Evolutionary conservation across 2,113 vertebrate genomes (phyloP).

Genomic region (Centrocercus urophasianus): DNA sequence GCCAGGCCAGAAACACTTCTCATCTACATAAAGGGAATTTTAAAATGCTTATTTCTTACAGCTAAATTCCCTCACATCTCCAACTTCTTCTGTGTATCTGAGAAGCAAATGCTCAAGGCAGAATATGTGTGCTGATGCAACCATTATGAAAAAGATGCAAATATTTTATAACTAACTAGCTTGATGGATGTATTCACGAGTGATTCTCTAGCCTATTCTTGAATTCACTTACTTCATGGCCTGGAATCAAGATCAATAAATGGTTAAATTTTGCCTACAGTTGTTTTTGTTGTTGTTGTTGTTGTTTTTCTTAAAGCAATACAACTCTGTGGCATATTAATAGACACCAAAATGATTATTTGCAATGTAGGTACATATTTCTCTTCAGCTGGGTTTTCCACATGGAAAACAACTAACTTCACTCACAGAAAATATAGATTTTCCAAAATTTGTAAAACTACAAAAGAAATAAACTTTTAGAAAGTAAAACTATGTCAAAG

Average conservation of each 20-base stretch:
- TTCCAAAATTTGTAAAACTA: background rate
- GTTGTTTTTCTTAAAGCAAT: background rate
- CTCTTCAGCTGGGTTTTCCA: background rate
- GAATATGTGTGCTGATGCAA: constrained; percentile 14
- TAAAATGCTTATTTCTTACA: constrained; percentile 53
- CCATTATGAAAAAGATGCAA: constrained; percentile 9
- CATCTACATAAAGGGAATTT: constrained; percentile 66
- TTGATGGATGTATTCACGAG: background rate
- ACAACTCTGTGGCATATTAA: background rate
- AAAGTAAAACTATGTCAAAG: constrained; percentile 58
- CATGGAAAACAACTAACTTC: background rate
- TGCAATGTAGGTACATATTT: rapidly evolving
- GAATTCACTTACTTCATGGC: background rate
- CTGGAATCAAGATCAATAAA: background rate
- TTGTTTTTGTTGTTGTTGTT: background rate
- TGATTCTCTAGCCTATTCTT: background rate
- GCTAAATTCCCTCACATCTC: constrained; percentile 48
- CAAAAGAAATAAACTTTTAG: constrained; percentile 46
- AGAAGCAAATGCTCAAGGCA: constrained; percentile 53
- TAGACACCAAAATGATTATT: background rate
- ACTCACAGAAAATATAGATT: constrained; percentile 22
- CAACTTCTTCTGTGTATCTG: constrained; percentile 1
- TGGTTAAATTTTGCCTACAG: background rate
- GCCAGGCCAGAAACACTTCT: constrained; percentile 67
- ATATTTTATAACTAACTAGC: background rate